A percentile compares a stretch with the other conserved stretches of the same genome.
Conservation (phyloP, 2,888 invertebrate species). For the Acrobasis repandana region DNA sequence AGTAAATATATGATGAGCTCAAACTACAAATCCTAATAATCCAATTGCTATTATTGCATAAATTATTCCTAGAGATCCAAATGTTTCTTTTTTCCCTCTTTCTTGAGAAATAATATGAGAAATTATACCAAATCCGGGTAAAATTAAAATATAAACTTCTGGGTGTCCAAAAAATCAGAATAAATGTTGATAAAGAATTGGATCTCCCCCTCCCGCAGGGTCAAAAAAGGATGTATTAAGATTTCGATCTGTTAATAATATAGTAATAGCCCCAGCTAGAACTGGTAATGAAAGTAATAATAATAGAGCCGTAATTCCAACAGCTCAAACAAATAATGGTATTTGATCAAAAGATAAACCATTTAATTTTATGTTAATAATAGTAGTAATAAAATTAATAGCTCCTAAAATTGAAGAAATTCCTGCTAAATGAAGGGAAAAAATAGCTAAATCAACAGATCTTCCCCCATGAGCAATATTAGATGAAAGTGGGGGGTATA, state of each 20-base stretch:
- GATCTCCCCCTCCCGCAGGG: constrained; percentile 90
- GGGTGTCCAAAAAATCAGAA: constrained; percentile 95
- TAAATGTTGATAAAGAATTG: constrained; percentile 91
- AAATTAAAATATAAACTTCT: constrained; percentile 93
- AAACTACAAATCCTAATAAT: constrained; percentile 91
- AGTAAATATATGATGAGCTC: constrained; percentile 94
- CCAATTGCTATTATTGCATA: constrained; percentile 94
- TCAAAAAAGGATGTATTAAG: constrained; percentile 92
- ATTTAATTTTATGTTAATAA: constrained; percentile 86
- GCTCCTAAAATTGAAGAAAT: constrained; percentile 89
- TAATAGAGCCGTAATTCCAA: constrained; percentile 79
- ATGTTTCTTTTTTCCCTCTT: constrained; percentile 89
- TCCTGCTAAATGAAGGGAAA: constrained; percentile 89
- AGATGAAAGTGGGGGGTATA: constrained; percentile 87
- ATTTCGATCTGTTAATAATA: constrained; percentile 90
- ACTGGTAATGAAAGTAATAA: constrained; percentile 88
- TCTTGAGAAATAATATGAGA: constrained; percentile 90
- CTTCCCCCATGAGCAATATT: constrained; percentile 85
- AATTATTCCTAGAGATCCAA: constrained; percentile 89
- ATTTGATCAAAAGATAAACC: constrained; percentile 85
- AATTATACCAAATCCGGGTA: constrained; percentile 92
- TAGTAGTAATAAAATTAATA: constrained; percentile 91
- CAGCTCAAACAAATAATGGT: constrained; percentile 89
- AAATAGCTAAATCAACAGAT: constrained; percentile 90
- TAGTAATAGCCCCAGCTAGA: constrained; percentile 90